Percentiles rank a stretch among this genome's conserved stretches.
phyloP scores from a whole-genome alignment of 2,888 invertebrate genomes.

The Papilio elwesi region DNA sequence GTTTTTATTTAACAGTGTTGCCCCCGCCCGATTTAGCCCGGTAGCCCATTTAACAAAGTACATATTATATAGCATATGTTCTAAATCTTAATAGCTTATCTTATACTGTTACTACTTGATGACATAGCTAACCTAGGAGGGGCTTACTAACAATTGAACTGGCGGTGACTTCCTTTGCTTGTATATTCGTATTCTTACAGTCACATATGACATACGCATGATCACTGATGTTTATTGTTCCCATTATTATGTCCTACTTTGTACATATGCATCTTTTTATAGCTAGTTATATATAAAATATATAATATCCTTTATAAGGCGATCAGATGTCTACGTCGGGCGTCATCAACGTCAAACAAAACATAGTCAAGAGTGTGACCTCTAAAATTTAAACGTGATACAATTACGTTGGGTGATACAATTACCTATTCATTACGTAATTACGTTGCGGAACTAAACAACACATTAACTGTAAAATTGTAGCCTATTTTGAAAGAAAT shows the following conservation, averaged over 20 bases:
- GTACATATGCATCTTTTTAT: not conserved
- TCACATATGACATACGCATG: not conserved
- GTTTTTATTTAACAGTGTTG: too few species aligned
- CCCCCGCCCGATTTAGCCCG: too few species aligned
- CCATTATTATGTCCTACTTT: not conserved
- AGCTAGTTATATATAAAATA: not conserved
- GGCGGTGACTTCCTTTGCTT: not conserved
- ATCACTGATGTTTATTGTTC: constrained; percentile 10
- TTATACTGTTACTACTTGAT: not conserved
- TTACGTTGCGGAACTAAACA: not conserved
- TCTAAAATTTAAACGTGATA: constrained; percentile 5
- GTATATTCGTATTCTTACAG: not conserved
- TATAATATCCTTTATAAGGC: not conserved
- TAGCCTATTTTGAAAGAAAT: not conserved
- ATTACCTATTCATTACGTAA: constrained; percentile 1
- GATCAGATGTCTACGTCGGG: too few species aligned
- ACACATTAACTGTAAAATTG: not conserved
- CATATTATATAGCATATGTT: too few species aligned
- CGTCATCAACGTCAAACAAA: too few species aligned
- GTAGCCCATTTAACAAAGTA: too few species aligned
- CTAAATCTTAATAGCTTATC: too few species aligned
- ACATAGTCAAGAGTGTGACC: not conserved
- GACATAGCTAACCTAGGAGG: too few species aligned
- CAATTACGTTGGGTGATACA: constrained; percentile 7
- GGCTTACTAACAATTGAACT: not conserved